Base-by-base conservation (phyloP, 2,797 vertebrate genomes). In the Myotis findleyi region DNA sequence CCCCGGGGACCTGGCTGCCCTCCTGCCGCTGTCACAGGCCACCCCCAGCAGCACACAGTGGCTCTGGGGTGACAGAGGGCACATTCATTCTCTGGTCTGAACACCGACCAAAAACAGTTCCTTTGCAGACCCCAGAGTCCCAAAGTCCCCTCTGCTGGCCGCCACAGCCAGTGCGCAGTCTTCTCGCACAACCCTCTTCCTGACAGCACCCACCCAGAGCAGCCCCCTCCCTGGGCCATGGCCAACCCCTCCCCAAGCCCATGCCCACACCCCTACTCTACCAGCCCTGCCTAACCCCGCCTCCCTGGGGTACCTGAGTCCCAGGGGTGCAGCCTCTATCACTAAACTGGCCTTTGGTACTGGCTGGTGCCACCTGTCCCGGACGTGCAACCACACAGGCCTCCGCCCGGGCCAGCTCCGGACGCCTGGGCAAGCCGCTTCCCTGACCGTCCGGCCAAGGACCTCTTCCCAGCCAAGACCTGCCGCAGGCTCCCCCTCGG, bases 161-260 rank as follows among this genome's bases (percentile, higher is more conserved):
- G 13, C 4, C 6, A 3, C 7, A 41, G 18, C 47, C 33, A 30
- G 0, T 13, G 12, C 4, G 3, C 2, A 1, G 23, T 1, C 0
- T 25, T 21, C 55, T 57, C 0, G 18, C 47, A 10, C 9, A 3
- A 57, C 21, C 53, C 55, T n/a, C 82, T 41, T 18, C 57, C 57
- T 18, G 11, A 27, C 57, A 4, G 13, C 6, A 2, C n/a, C 44
- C 36, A 1, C 27, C 21, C 14, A 2, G 13, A 16, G 38, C 90
- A 17, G 41, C 41, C 49, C 49, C 47, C 18, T 38, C 81, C 81
- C 49, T 6, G n/a, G 47, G 6, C 44, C 76, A 38, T 3, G 13
- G 62, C 14, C 62, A 64, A 16, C 27, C 8, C 38, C 38, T 44
- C 13, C 62, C 17, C 57, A 83, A 62, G 53, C 55, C 30, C 81